Conservation (phyloP, 1,140 invertebrate genomes). For the Drosophila navojoa region DNA sequence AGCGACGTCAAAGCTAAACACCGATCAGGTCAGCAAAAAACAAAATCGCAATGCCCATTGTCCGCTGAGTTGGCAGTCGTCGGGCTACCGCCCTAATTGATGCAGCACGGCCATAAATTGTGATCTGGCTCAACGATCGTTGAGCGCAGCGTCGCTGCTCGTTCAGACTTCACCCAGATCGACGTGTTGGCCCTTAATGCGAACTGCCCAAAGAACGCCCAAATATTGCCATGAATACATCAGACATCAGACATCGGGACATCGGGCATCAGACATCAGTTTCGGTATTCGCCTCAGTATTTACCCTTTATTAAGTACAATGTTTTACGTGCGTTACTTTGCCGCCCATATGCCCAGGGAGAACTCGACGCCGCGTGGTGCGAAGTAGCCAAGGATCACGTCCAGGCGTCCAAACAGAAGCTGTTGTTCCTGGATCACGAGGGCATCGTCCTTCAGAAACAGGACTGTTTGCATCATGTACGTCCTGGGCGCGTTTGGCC, state of each 20-base stretch:
- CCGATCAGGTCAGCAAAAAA: slow-evolving; percentile 69
- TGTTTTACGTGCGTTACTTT: neutral
- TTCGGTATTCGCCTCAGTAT: slow-evolving; percentile 12
- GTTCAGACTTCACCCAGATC: slow-evolving; percentile 15
- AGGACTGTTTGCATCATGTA: slow-evolving; percentile 47
- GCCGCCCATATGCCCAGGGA: slow-evolving; percentile 20
- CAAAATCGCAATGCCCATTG: slow-evolving; percentile 37
- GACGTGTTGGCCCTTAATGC: slow-evolving; percentile 48
- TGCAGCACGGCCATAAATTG: slow-evolving; percentile 78
- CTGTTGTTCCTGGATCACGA: slow-evolving; percentile 9
- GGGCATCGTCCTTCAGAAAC: slow-evolving; percentile 1
- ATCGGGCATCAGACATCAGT: slow-evolving; percentile 13
- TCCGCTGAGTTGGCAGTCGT: slow-evolving; percentile 57
- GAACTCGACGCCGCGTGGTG: slow-evolving; percentile 40
- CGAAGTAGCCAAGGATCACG: slow-evolving; percentile 18
- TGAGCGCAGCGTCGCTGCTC: slow-evolving; percentile 17
- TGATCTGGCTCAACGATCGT: slow-evolving; percentile 44
- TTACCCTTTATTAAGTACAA: slow-evolving; percentile 48
- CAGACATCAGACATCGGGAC: slow-evolving; percentile 49
- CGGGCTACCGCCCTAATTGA: slow-evolving; percentile 72
- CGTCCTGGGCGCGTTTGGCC: slow-evolving; percentile 31
- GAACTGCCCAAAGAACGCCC: slow-evolving; percentile 41
- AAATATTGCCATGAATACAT: slow-evolving; percentile 71
- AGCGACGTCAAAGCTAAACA: slow-evolving; percentile 78
- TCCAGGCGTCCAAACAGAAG: slow-evolving; percentile 36